Evolutionary conservation across 2,888 invertebrate genomes (phyloP).

Genomic region (Drosophila prolongata): DNA sequence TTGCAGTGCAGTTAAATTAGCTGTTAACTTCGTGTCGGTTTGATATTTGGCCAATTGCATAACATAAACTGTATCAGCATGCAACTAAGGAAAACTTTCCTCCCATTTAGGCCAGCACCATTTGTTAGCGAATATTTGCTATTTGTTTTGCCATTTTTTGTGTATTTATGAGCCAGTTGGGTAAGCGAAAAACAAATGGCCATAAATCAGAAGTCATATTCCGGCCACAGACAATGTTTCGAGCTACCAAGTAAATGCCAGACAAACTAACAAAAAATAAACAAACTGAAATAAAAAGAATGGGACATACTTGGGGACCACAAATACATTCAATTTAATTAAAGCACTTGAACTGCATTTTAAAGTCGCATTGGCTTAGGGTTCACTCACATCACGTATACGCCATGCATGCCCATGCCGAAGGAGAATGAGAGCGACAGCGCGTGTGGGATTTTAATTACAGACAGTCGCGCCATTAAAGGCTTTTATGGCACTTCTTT

Average conservation of each 20-base stretch:
- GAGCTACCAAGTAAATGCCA: slow-evolving; percentile 3
- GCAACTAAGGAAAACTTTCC: slow-evolving; percentile 12
- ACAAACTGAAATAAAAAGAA: slow-evolving; percentile 2
- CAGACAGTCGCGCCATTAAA: slow-evolving; percentile 73
- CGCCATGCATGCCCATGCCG: slow-evolving; percentile 42
- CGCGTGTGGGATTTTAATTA: slow-evolving; percentile 62
- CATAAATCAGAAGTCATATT: slow-evolving; percentile 63
- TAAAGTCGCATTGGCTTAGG: slow-evolving; percentile 39
- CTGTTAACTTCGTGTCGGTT: slow-evolving; percentile 23
- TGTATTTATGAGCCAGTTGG: slow-evolving; percentile 68
- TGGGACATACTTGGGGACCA: background rate
- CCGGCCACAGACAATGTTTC: slow-evolving; percentile 39
- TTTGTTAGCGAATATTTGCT: slow-evolving; percentile 16
- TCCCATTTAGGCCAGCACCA: slow-evolving; percentile 15
- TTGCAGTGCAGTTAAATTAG: slow-evolving; percentile 9
- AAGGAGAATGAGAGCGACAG: slow-evolving; percentile 14
- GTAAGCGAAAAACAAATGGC: slow-evolving; percentile 57
- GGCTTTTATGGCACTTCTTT: slow-evolving; percentile 72
- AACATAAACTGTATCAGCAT: slow-evolving; percentile 22
- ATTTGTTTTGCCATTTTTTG: slow-evolving; percentile 38
- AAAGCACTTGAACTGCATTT: slow-evolving; percentile 55
- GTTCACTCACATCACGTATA: slow-evolving; percentile 72
- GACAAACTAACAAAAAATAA: slow-evolving; percentile 9
- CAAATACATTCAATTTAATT: slow-evolving; percentile 50
- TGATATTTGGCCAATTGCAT: slow-evolving; percentile 19